Conservation (phyloP, 2,113 vertebrate species). For the Mandrillus leucophaeus region DNA sequence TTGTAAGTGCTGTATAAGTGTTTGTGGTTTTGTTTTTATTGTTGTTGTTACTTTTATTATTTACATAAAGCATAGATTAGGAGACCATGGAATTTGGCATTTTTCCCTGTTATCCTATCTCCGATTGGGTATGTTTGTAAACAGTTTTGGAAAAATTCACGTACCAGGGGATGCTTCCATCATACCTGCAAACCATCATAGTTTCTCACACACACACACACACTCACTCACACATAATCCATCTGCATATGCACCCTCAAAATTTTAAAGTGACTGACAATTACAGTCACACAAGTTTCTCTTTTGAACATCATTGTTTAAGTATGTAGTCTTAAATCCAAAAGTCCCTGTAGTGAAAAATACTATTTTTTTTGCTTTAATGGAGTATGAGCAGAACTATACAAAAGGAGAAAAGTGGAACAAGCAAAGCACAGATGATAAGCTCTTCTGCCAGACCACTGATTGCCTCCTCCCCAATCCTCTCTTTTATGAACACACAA, state of each 20-base stretch:
- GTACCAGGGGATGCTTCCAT: neutral
- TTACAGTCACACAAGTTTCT: neutral
- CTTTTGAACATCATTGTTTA: neutral
- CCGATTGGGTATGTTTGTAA: neutral
- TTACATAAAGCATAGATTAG: neutral
- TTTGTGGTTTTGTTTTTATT: neutral
- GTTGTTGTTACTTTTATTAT: neutral
- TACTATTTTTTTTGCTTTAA: neutral
- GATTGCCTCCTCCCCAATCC: neutral
- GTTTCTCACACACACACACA: neutral
- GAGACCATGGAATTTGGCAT: neutral
- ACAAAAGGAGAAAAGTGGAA: neutral
- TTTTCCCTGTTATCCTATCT: neutral
- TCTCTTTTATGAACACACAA: neutral
- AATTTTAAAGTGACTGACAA: conserved; percentile 9
- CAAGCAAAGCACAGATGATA: too few species aligned
- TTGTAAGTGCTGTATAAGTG: neutral
- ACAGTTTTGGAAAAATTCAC: neutral
- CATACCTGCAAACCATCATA: neutral
- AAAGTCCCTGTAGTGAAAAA: neutral
- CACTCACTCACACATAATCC: neutral
- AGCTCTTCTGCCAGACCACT: neutral
- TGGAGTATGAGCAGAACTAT: neutral
- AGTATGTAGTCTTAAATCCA: neutral
- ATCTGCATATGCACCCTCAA: neutral